A percentile compares a stretch with the other conserved stretches of the same genome.
These are phyloP conservation scores for Alfaro cultratus DNA, from an alignment of 2,797 vertebrate species.

Conservation along the genomic window DNA sequence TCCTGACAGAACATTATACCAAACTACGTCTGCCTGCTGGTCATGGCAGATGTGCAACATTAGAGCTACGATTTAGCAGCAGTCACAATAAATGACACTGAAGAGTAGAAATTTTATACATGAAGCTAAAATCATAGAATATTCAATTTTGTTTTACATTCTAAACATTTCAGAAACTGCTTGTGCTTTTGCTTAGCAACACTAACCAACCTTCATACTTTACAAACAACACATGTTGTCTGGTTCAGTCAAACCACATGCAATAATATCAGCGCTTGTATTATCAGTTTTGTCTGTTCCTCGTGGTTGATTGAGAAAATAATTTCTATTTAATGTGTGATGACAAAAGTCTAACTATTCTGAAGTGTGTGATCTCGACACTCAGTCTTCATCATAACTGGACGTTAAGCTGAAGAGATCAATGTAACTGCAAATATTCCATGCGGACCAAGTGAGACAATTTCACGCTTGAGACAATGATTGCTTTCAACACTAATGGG, in stretches of 20 bases:
- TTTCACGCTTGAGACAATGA: background rate
- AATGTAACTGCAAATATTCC: background rate
- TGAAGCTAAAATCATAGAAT: background rate
- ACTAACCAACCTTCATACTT: background rate
- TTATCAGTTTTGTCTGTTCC: background rate
- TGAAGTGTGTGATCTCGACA: background rate
- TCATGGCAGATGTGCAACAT: background rate
- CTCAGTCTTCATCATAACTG: background rate
- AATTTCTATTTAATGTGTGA: background rate
- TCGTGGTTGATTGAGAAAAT: background rate
- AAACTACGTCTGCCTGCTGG: background rate
- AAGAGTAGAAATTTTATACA: background rate
- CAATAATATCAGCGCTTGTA: background rate
- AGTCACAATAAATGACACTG: background rate
- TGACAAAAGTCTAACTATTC: background rate
- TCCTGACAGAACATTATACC: background rate
- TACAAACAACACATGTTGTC: background rate
- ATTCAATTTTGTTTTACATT: background rate
- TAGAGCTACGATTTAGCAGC: background rate
- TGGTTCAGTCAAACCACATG: background rate
- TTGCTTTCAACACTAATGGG: background rate
- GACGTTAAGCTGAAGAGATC: background rate
- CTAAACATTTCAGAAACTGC: background rate
- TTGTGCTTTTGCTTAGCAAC: background rate
- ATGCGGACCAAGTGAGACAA: background rate